Percentiles rank a stretch among this genome's conserved stretches.
Evolutionary conservation across 2,797 vertebrate genomes (phyloP).

Genomic region (Bucorvus abyssinicus): DNA sequence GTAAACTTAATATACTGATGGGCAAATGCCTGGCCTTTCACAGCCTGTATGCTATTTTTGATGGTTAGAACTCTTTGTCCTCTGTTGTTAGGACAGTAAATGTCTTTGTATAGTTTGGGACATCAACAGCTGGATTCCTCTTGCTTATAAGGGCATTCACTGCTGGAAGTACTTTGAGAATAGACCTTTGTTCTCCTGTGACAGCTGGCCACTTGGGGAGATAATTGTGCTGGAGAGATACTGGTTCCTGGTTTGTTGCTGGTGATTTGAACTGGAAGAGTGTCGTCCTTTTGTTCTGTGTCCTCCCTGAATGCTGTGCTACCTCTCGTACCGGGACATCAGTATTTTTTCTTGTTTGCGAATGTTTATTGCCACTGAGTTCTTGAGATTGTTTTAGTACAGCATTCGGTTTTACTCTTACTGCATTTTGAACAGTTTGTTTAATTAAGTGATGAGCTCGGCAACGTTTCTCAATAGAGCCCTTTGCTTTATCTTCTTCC

Average conservation of each 20-base stretch:
- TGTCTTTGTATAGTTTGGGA: constrained; percentile 32
- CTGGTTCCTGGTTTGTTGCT: background rate
- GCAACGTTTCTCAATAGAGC: background rate
- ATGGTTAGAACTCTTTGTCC: constrained; percentile 46
- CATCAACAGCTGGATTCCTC: constrained; percentile 49
- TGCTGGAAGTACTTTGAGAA: constrained; percentile 40
- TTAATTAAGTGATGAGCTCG: background rate
- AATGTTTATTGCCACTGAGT: background rate
- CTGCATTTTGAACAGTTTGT: background rate
- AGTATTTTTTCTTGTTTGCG: constrained; percentile 22
- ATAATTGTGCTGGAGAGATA: background rate
- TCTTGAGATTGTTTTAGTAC: background rate
- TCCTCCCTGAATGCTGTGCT: background rate
- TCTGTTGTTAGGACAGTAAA: constrained; percentile 25
- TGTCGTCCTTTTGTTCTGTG: background rate
- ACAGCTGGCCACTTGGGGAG: background rate
- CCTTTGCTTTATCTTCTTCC: background rate
- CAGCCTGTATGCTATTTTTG: constrained; percentile 28
- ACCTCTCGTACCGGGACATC: background rate
- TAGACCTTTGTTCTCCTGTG: constrained; percentile 19
- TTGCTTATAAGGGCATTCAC: constrained; percentile 58
- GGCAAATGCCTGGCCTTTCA: constrained; percentile 4
- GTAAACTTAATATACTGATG: constrained; percentile 32
- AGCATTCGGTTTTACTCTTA: background rate
- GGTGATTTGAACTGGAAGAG: background rate